Evolutionary conservation across 2,113 vertebrate species (phyloP).

Genomic region (Dicrurus megarhynchus): DNA sequence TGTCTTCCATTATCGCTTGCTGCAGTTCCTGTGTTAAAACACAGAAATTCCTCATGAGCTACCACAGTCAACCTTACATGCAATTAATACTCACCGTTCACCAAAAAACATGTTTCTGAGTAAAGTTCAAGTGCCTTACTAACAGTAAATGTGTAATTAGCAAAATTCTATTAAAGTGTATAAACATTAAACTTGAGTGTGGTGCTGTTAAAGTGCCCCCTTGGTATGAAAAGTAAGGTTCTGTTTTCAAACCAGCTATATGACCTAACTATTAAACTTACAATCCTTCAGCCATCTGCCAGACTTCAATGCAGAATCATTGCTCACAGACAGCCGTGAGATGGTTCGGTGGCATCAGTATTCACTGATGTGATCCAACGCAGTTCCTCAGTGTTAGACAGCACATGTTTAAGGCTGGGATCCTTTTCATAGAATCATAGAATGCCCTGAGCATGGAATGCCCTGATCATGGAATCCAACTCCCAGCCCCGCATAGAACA

Average conservation of each 20-base stretch:
- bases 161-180: not conserved
- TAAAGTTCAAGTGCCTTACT: not conserved
- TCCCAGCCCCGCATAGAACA: not conserved
- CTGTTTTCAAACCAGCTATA: not conserved
- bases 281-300: not conserved
- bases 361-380: not conserved
- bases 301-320: not conserved
- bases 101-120: not conserved
- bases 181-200: not conserved
- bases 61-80: not conserved
- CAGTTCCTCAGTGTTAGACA: no score
- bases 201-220: not conserved
- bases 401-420: not conserved
- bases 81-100: not conserved
- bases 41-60: conserved; percentile 1
- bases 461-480: not conserved
- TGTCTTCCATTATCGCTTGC: conserved; percentile 91
- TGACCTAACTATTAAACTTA: not conserved
- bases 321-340: not conserved
- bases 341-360: not conserved
- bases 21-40: conserved; percentile 81
- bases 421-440: not conserved
- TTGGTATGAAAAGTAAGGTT: not conserved
- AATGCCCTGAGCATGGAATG: not conserved
- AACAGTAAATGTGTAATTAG: not conserved